A percentile compares a stretch with the other conserved stretches of the same genome.
These are phyloP conservation scores for Drosophila carrolli DNA, from an alignment of 1,140 invertebrate species.

Conservation along the genomic window DNA sequence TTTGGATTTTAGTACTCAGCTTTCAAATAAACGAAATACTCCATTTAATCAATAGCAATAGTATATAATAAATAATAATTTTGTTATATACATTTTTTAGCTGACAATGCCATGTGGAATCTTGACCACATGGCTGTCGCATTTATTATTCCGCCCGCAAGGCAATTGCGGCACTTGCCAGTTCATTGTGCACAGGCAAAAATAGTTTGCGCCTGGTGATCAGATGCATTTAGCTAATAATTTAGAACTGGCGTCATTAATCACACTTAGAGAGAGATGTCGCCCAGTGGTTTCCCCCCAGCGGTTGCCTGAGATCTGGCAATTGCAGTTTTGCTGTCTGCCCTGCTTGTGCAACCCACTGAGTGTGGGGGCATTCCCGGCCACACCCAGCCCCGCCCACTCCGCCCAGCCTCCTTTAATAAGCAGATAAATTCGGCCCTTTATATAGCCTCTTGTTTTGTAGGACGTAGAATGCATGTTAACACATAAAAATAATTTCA, in stretches of 20 bases:
- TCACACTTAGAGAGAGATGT: slow-evolving; percentile 34
- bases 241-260: slow-evolving; percentile 28
- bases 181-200: slow-evolving; percentile 18
- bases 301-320: background rate
- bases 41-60: too few species aligned
- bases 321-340: background rate
- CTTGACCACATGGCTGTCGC: background rate
- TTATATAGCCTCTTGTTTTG: background rate
- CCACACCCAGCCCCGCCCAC: background rate
- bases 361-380: slow-evolving; percentile 1
- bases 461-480: background rate
- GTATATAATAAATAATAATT: too few species aligned
- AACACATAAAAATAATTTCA: too few species aligned
- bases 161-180: slow-evolving; percentile 3
- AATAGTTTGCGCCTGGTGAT: slow-evolving; percentile 11
- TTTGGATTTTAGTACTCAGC: too few species aligned
- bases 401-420: background rate
- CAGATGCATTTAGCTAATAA: slow-evolving; percentile 26
- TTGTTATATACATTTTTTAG: background rate
- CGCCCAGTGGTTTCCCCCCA: slow-evolving; percentile 6
- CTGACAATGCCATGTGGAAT: background rate
- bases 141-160: background rate
- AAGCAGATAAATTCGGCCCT: background rate
- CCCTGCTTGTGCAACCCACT: slow-evolving; percentile 22
- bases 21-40: too few species aligned